phyloP scores from a whole-genome alignment of 2,113 vertebrate genomes.

The Plotosus lineatus region DNA sequence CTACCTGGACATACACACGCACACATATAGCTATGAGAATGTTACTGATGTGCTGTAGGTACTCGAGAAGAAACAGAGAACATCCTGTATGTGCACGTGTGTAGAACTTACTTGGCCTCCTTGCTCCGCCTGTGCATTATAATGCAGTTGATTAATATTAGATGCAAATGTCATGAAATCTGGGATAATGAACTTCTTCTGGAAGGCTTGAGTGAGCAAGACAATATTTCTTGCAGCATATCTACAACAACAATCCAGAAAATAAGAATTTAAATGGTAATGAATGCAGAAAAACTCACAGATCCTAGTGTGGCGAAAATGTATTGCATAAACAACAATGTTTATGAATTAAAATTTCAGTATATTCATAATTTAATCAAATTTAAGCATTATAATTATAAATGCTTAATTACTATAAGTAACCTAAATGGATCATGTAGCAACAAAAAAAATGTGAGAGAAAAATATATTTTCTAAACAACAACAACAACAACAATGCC shows the following conservation, averaged over 20 bases:
- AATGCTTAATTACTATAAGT: too few relatives aligned
- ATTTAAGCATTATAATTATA: not conserved
- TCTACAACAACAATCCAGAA: constrained; percentile 63
- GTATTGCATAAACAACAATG: not conserved
- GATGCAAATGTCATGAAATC: constrained; percentile 79
- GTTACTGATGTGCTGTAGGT: not conserved
- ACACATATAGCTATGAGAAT: constrained; percentile 26
- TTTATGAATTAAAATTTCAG: not conserved
- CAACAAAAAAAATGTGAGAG: not conserved
- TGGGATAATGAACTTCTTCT: constrained; percentile 86
- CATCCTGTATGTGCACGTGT: constrained; percentile 12
- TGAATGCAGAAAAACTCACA: not conserved
- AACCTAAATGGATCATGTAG: not conserved
- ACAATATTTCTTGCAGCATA: constrained; percentile 84
- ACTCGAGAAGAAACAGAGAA: not conserved
- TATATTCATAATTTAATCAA: not conserved
- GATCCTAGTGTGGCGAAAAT: not conserved
- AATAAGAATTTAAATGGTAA: not conserved
- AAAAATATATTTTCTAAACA: not conserved
- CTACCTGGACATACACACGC: constrained; percentile 71
- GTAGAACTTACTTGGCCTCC: constrained; percentile 73
- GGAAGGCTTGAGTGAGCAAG: constrained; percentile 84
- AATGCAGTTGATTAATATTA: constrained; percentile 78
- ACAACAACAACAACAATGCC: too few relatives aligned
- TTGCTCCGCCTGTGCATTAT: constrained; percentile 69